phyloP scores from a whole-genome alignment of 1,140 invertebrate species.

The Berghia stephanieae region DNA sequence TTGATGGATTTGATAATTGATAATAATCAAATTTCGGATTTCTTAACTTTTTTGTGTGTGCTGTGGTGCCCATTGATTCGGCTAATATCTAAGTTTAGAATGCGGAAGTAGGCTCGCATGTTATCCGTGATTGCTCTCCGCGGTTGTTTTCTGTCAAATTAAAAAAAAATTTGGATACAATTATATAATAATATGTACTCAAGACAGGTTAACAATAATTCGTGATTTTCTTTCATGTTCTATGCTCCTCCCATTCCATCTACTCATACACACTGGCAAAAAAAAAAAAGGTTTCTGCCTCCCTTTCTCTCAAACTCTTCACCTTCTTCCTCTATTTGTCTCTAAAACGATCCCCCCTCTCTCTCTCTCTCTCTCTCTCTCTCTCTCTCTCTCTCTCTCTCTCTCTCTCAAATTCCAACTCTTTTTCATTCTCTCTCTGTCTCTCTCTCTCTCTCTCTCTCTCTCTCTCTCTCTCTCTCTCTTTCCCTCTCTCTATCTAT shows the following conservation, averaged over 20 bases:
- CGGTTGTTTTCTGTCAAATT: background rate
- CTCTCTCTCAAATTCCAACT: background rate
- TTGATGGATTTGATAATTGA: too few relatives aligned
- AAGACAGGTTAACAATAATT: background rate
- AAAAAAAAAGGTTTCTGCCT: background rate
- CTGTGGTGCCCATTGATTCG: too few relatives aligned
- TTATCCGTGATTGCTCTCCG: background rate
- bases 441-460: background rate
- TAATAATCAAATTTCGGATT: too few relatives aligned
- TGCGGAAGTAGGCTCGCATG: too few relatives aligned
- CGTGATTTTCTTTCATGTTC: background rate
- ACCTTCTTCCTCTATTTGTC: conserved; percentile 3
- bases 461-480: background rate
- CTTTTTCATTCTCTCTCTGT: background rate
- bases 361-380: background rate
- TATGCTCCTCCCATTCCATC: background rate
- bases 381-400: background rate
- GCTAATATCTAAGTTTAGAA: too few relatives aligned
- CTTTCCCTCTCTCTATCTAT: conserved; percentile 49
- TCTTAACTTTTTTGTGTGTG: too few relatives aligned
- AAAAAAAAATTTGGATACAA: background rate
- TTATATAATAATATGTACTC: background rate
- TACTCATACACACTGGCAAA: background rate
- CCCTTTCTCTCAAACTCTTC: background rate
- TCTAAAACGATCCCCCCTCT: background rate